Base-by-base conservation (phyloP, 2,113 vertebrate species). In the Cinclus cinclus region DNA sequence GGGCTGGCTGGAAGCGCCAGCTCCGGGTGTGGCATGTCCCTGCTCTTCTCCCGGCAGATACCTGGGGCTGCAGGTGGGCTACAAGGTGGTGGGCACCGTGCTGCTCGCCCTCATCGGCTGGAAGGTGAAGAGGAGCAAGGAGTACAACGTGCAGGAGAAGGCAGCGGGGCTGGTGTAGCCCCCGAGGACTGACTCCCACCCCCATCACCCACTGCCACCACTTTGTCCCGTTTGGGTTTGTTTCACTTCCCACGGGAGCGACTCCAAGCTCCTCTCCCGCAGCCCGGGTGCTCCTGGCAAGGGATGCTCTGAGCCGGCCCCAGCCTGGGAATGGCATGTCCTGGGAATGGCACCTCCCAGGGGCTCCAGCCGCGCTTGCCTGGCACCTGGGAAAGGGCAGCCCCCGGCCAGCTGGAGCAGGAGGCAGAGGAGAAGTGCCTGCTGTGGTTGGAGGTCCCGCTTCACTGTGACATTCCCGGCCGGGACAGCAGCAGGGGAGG, bases 81-180 rank as follows among this genome's bases (percentile, higher is more conserved):
- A 98, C 96, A 99, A 99, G 95, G 83, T 97, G 17, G 90, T 98
- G 95, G 99, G 99, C 27, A 92, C 98, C 3, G 4, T 98, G 58
- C 96, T 99, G n/a, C 97, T 99, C 10, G 86, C 96, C 46, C 73
- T 99, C 52, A 96, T 98, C 94, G 96, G 98, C 69, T 99, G 99
- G 99, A 99, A 98, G 86, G 98, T 98, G 94, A 98, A 98, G 89
- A 98, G 97, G 73, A 99, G 97, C 79, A 98, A 98, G 85, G 98
- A 99, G 90, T 99, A 99, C 96, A 98, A 98, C 2, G 97, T 99
- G 93, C 98, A 99, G 93, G 99, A 99, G 90, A 99, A 97, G 74
- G 96, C 98, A 1, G 97, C 85, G 0, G 95, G 93, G 49, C 94
- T 98, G 94, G 97, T 98, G 93, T 98, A 98, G 96, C 77, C 69